Conservation (phyloP, 2,888 invertebrate genomes). For the Ectemnius continuus region DNA sequence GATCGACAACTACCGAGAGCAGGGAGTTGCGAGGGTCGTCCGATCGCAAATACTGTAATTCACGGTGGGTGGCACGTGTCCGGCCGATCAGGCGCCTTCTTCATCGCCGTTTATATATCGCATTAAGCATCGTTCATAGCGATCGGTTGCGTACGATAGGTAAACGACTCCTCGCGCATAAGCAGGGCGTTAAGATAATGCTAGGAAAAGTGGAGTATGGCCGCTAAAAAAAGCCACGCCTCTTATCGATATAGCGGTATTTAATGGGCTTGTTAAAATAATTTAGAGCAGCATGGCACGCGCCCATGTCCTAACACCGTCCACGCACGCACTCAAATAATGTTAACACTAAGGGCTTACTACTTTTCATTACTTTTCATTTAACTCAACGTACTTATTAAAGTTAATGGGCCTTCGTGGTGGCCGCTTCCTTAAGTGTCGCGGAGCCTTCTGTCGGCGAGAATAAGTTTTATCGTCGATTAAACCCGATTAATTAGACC, state of each 20-base stretch:
- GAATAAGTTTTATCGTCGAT: constrained; percentile 61
- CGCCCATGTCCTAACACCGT: background rate
- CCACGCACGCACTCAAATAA: background rate
- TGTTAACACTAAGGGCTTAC: too few species aligned
- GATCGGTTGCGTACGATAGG: constrained; percentile 22
- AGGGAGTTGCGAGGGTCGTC: constrained; percentile 52
- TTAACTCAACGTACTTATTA: too few species aligned
- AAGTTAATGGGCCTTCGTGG: background rate
- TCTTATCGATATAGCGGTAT: constrained; percentile 2
- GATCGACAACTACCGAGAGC: constrained; percentile 29
- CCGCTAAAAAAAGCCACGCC: background rate
- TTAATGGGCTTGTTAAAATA: background rate
- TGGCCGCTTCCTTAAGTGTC: constrained; percentile 21
- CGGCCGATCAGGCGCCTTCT: constrained; percentile 37
- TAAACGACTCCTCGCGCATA: constrained; percentile 8
- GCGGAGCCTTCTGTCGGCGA: constrained; percentile 31
- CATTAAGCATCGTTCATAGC: constrained; percentile 42
- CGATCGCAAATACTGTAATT: constrained; percentile 64
- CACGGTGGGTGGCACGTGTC: constrained; percentile 67
- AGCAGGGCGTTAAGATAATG: constrained; percentile 29
- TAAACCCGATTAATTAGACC: constrained; percentile 60
- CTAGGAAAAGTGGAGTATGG: background rate
- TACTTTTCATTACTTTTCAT: too few species aligned
- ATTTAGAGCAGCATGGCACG: background rate
- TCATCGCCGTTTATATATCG: constrained; percentile 44